Base-by-base conservation (phyloP, 2,797 vertebrate species). In the Percopsis omiscomaycus region DNA sequence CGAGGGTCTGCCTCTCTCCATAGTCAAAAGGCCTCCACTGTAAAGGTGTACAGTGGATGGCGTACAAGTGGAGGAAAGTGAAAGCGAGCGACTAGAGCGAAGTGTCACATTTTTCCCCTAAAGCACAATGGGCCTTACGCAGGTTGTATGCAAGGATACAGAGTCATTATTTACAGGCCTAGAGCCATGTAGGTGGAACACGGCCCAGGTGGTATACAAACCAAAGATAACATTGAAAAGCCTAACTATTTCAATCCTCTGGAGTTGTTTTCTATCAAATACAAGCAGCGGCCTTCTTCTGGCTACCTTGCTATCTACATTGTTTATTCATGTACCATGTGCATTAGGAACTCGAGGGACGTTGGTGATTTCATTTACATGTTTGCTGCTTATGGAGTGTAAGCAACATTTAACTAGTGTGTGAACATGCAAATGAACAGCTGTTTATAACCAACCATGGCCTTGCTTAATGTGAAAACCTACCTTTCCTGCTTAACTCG, bases 131-230 rank as follows among this genome's bases (percentile, higher is more conserved):
- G 84, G 79, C 83, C 71, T 65, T 60, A 66, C 78, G 82, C 86
- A 87, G 84, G 89, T 88, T 89, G 83, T 78, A 86, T 76, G 82
- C 75, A 78, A 85, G 84, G 79, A 89, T 88, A 85, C 87, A 82
- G 84, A 88, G 87, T 89, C 86, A 88, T 91, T 91, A 91, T 91
- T 90, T 89, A 83, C 79, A 84, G 80, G 88, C 89, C 89, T 89
- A 80, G 82, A 90, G 87, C 85, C 86, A 87, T 87, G 58, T 55
- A 71, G 80, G 67, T 81, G 81, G 62, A 84, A 78, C 83, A 76
- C 11, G 62, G 72, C 84, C 86, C 85, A 89, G 87, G 90, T 90
- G 86, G 84, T 78, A 84, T 78, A 80, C 84, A 77, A 87, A 91
- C 84, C 89, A 80, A 73, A 85, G 78, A 80, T 70, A 71, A 73